Conservation (phyloP, 2,113 vertebrate genomes). For the Rallus limicola region DNA sequence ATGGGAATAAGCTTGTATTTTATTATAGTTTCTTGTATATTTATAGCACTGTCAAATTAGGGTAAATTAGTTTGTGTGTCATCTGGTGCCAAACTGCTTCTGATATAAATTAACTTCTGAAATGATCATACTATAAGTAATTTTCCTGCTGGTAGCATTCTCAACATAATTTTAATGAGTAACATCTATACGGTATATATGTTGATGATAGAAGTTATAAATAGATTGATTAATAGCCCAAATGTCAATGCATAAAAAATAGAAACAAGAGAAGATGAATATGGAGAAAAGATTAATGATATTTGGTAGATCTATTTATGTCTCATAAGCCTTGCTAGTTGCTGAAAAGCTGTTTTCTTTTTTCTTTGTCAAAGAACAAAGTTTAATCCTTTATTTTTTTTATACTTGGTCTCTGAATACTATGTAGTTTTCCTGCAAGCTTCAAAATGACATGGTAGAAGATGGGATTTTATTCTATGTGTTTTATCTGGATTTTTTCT, state of each 20-base stretch:
- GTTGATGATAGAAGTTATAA: neutral
- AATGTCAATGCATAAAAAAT: neutral
- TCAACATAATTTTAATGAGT: accelerated
- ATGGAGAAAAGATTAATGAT: neutral
- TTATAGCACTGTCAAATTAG: neutral
- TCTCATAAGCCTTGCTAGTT: neutral
- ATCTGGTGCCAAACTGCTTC: neutral
- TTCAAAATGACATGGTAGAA: neutral
- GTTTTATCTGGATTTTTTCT: neutral
- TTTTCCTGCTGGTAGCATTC: neutral
- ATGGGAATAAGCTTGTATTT: neutral
- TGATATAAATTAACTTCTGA: neutral
- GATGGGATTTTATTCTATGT: neutral
- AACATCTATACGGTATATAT: neutral
- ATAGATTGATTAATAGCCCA: neutral
- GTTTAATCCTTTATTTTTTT: neutral
- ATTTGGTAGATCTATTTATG: neutral
- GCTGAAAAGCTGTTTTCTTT: neutral
- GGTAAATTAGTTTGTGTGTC: neutral
- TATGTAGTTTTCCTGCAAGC: neutral
- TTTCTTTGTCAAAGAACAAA: neutral
- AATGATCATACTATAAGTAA: neutral
- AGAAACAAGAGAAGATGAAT: neutral
- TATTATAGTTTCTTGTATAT: neutral
- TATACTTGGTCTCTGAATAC: neutral